These are phyloP conservation scores for Leptopilina boulardi DNA, from an alignment of 1,140 invertebrate genomes.

Conservation along the genomic window DNA sequence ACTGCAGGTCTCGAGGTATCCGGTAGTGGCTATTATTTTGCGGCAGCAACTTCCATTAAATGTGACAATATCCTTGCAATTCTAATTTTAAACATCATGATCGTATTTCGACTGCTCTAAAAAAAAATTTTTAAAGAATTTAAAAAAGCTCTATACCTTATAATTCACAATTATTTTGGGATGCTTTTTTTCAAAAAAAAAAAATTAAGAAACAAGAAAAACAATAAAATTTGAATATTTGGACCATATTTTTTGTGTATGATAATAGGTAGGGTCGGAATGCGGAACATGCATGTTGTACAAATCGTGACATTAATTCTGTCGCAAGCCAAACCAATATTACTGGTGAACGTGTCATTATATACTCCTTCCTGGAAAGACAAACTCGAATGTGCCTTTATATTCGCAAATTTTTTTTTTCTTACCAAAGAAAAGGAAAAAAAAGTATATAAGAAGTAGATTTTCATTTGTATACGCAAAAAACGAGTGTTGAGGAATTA, in stretches of 20 bases:
- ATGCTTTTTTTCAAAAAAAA: too few species aligned
- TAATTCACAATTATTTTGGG: too few species aligned
- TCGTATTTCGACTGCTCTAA: background rate
- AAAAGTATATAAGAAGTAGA: background rate
- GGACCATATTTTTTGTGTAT: background rate
- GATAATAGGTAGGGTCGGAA: conserved; percentile 32
- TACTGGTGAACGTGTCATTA: conserved; percentile 17
- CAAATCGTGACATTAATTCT: conserved; percentile 42
- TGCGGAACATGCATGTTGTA: conserved; percentile 38
- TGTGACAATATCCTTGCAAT: background rate
- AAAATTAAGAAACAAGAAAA: background rate
- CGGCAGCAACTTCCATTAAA: conserved; percentile 14
- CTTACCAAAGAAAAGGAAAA: conserved; percentile 12
- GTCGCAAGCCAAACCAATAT: conserved; percentile 35
- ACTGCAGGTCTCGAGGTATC: conserved; percentile 89
- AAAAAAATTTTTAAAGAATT: background rate
- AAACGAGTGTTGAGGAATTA: too few species aligned
- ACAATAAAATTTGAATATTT: conserved; percentile 1
- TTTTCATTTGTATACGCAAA: background rate
- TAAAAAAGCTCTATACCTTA: too few species aligned
- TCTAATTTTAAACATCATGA: background rate
- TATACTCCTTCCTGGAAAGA: conserved; percentile 28
- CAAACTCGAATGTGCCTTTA: conserved; percentile 9
- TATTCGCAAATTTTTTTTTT: conserved; percentile 19
- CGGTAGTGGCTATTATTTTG: conserved; percentile 86